Percentiles rank a stretch among this genome's conserved stretches.
These are phyloP conservation scores for Oreochromis spilurus DNA, from an alignment of 2,113 vertebrate genomes.

Conservation along the genomic window DNA sequence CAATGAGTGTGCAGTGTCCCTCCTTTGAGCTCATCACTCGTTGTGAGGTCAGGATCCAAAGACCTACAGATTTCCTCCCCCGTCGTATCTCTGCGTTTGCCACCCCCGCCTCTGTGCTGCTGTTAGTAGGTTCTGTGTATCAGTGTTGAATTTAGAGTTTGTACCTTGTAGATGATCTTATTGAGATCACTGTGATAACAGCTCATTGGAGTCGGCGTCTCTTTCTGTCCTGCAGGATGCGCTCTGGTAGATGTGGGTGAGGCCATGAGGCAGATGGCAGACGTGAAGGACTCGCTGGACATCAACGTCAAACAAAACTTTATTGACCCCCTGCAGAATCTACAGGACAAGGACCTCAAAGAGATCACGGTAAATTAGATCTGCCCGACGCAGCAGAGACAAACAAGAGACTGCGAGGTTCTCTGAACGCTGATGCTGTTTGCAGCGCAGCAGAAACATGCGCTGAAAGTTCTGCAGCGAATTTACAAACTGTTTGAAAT, in stretches of 20 bases:
- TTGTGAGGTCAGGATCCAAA: not conserved
- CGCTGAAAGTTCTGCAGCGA: not conserved
- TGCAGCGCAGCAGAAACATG: not conserved
- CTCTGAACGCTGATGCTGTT: not conserved
- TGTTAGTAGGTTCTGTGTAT: not conserved
- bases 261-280: conserved; percentile 90
- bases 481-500: rapidly evolving
- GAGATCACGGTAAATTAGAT: conserved; percentile 81
- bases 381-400: not conserved
- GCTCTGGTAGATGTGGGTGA: conserved; percentile 86
- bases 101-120: not conserved
- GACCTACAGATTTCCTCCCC: not conserved
- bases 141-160: not conserved
- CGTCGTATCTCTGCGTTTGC: rapidly evolving
- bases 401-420: not conserved
- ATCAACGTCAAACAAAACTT: conserved; percentile 94
- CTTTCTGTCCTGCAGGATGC: conserved; percentile 63
- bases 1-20: rapidly evolving
- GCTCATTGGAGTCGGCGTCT: not conserved
- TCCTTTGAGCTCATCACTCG: rapidly evolving
- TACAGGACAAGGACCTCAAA: conserved; percentile 94
- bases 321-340: conserved; percentile 86
- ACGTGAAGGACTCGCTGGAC: conserved; percentile 91
- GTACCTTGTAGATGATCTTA: not conserved
- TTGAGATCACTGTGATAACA: not conserved